Conservation (phyloP, 64 coral and sea anemone species). For the Montipora cactus region DNA sequence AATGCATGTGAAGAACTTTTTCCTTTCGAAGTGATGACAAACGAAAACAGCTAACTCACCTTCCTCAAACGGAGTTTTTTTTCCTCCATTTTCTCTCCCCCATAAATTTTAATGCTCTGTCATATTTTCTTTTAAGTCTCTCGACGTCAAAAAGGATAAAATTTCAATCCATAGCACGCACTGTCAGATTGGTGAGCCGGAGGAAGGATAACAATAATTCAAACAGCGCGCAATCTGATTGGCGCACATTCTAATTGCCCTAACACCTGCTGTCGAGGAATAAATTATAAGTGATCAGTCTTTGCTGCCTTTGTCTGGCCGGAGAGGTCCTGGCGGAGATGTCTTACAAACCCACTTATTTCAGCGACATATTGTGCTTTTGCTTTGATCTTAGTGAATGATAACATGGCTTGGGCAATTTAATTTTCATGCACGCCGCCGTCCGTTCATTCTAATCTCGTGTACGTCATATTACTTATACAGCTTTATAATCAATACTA, state of each 20-base stretch:
- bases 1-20: background rate
- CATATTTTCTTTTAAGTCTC: background rate
- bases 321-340: background rate
- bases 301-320: background rate
- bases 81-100: background rate
- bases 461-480: background rate
- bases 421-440: too few species aligned
- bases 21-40: background rate
- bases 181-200: background rate
- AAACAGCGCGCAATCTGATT: slow-evolving; percentile 20
- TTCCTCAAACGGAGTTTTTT: background rate
- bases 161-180: background rate
- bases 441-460: background rate
- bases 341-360: background rate
- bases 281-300: slow-evolving; percentile 16
- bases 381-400: too few species aligned
- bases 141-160: slow-evolving; percentile 12
- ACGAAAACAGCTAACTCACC: background rate
- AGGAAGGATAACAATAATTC: background rate
- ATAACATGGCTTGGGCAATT: too few species aligned
- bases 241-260: slow-evolving; percentile 17
- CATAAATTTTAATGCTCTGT: background rate
- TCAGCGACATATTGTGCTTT: too few species aligned
- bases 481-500: background rate
- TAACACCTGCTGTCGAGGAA: slow-evolving; percentile 19